Evolutionary conservation across 1,140 invertebrate genomes (phyloP), one percentile per base, ranked within the genome.

Genomic region (Diachasmimorpha longicaudata): DNA sequence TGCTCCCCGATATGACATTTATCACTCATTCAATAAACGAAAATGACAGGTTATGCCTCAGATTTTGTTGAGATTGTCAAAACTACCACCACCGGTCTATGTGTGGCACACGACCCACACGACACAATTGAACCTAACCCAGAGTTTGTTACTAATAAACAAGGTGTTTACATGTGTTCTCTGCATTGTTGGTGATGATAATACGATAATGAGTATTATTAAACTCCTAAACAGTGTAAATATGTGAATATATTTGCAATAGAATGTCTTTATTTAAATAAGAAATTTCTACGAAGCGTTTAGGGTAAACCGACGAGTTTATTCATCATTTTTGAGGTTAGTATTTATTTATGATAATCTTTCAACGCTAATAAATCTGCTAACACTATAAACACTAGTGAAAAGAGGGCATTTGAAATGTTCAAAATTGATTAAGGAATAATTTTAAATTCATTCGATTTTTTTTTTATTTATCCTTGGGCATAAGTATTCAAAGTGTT

Each of bases 121-220:
- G 13, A 52, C 39, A 14, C 52, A 58, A 36, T 46, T 21, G 2
- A 6, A 31, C 31, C 31, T 31, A 31, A 31, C 31, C 21, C 6
- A 25, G 13, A 44, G 13, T 5, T 74, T 23, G 4, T 21, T 21
- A 25, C 69, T 16, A 71, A 31, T 31, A 71, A 71, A 71, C 69
- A 71, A 71, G 19, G 21, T 31, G 36, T 69, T 69, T 71, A 52
- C 69, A 71, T 71, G 44, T 31, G 69, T 71, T 48, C 23, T 42
- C 39, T 42, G 11, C 16, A 23, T 25, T 46, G n/a, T 71, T 31
- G 39, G 31, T 48, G 2, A 52, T 19, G 13, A 37, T 13, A n/a
- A 69, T 39, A 9, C 31, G 13, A 11, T 69, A 44, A 69, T 36
- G 31, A 70, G 36, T 19, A 21, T 19, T 71, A 23, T 36, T 16